phyloP scores from a whole-genome alignment of 1,140 invertebrate species.

The Cherax quadricarinatus region DNA sequence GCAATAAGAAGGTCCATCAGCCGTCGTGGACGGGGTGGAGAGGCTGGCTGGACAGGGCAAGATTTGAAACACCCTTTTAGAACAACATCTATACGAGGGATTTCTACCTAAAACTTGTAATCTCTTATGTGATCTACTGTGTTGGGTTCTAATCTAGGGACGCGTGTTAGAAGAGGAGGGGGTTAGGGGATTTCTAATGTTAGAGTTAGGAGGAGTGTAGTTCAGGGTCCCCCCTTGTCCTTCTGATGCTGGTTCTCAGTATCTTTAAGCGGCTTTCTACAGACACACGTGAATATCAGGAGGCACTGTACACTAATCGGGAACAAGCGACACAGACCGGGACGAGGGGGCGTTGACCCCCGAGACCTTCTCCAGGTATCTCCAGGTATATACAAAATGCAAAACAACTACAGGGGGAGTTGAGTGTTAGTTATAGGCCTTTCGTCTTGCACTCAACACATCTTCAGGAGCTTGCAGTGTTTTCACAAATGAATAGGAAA shows the following conservation, averaged over 20 bases:
- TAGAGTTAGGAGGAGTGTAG: not conserved
- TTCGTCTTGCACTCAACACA: too few relatives aligned
- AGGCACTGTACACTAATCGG: not conserved
- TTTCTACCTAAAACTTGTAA: not conserved
- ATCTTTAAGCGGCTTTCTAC: too few relatives aligned
- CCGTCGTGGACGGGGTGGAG: constrained; percentile 48
- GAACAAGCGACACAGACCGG: too few relatives aligned
- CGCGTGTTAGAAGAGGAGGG: not conserved
- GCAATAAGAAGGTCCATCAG: constrained; percentile 49
- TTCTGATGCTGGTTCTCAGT: too few relatives aligned
- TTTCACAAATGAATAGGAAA: too few relatives aligned
- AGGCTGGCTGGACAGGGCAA: constrained; percentile 58
- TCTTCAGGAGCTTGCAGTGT: too few relatives aligned
- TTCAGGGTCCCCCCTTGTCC: too few relatives aligned
- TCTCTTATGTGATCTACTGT: not conserved
- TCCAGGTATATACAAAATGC: too few relatives aligned
- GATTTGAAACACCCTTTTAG: constrained; percentile 56
- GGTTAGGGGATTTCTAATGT: not conserved
- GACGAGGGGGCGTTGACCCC: too few relatives aligned
- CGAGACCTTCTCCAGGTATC: too few relatives aligned
- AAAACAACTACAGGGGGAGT: too few relatives aligned
- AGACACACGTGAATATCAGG: not conserved
- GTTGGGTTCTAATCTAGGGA: constrained; percentile 18
- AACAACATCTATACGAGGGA: constrained; percentile 11
- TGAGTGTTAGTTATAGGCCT: too few relatives aligned